Evolutionary conservation across 2,888 invertebrate genomes (phyloP), one percentile per base, ranked within the genome.

Genomic region (Scaptomyza parva): DNA sequence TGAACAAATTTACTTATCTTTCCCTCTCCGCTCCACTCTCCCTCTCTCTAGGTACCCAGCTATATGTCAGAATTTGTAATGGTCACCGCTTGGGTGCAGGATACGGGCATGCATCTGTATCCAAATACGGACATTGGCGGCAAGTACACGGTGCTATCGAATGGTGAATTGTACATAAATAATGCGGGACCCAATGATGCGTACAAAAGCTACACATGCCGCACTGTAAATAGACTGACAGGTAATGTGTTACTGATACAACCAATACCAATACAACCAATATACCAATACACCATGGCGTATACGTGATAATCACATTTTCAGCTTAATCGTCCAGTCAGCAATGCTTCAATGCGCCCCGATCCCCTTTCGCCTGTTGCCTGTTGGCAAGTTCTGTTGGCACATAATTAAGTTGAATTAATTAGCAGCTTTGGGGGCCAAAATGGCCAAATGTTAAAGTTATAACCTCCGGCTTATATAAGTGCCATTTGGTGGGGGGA

Each of bases 31-130:
- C 35, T 9, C 17, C 12, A 44, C 26, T 20, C 6, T 12, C 7
- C 24, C 5, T 8, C 1, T 37, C 8, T 39, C 11, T 45, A 92
- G 91, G 96, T 98, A 88, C 97, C 98, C 41, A 94, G 95, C 80
- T 97, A 96, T 92, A 96, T 97, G 91, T 94, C 95, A 74, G 97
- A 97, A 86, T 96, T 97, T 90, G 96, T 98, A 84, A 95, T 95
- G 92, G 95, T 95, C 69, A 97, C 97, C 30, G 96, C 97, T 54
- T 98, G 98, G 98, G 94, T 96, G 71, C 96, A 96, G 91, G 96
- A 96, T 83, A 95, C 95, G 59, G 94, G 94, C 80, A 94, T 95
- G 92, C 96, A 95, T 92, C 95, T 97, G 87, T 95, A 95, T 91
- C 95, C 95, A 35, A 95, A 95, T 85, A 94, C 95, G 40, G 95